Percentiles rank a stretch among this genome's conserved stretches.
phyloP scores from a whole-genome alignment of 2,888 invertebrate genomes.

The Archaeoteleia sp. region DNA sequence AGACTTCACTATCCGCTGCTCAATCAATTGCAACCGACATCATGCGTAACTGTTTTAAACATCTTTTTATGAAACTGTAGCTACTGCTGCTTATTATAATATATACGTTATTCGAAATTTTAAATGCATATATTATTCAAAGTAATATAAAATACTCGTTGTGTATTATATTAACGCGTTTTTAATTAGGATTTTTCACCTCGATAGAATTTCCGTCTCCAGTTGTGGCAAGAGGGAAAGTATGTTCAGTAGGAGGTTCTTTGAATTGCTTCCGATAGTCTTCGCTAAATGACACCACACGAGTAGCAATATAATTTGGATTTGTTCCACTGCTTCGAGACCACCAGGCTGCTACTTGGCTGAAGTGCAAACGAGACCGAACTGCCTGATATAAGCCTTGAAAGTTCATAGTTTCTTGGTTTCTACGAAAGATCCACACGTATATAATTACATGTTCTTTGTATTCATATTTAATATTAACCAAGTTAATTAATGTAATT shows the following conservation, averaged over 20 bases:
- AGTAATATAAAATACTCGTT: no score
- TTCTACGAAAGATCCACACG: conserved; percentile 60
- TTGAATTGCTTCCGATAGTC: conserved; percentile 71
- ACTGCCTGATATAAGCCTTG: conserved; percentile 93
- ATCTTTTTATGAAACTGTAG: no score
- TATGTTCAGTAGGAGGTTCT: conserved; percentile 79
- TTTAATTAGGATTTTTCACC: conserved; percentile 72
- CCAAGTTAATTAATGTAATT: no score
- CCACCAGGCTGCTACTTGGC: conserved; percentile 96
- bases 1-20: no score
- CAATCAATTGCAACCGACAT: no score
- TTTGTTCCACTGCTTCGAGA: conserved; percentile 74
- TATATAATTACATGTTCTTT: no score
- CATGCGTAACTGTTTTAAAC: no score
- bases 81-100: no score
- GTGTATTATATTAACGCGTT: no score
- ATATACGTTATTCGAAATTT: no score
- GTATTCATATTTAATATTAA: no score
- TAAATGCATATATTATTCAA: no score
- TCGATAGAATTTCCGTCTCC: conserved; percentile 80
- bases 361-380: conserved; percentile 96
- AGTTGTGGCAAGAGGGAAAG: conserved; percentile 83
- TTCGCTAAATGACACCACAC: conserved; percentile 66
- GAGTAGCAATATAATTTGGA: conserved; percentile 75
- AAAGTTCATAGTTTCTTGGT: conserved; percentile 72